Evolutionary conservation across 2,888 invertebrate genomes (phyloP).

Genomic region (Mycalesis mineus): DNA sequence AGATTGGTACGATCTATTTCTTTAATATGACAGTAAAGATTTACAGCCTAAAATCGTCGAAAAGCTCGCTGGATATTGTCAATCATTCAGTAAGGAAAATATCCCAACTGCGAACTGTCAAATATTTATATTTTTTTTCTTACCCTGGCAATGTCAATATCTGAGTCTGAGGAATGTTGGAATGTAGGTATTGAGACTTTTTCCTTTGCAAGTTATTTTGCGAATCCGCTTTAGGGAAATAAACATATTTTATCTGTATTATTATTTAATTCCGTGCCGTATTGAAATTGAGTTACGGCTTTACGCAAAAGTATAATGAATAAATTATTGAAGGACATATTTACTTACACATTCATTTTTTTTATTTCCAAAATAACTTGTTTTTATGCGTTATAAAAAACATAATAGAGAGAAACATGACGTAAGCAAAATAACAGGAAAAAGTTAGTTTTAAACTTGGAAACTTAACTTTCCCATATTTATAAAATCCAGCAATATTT

Average conservation of each 20-base stretch:
- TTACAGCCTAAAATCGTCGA: constrained; percentile 38
- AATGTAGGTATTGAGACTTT: constrained; percentile 55
- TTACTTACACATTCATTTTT: too few relatives aligned
- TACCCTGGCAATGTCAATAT: constrained; percentile 57
- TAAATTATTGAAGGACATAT: not conserved
- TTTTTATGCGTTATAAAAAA: too few relatives aligned
- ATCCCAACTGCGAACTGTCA: constrained; percentile 55
- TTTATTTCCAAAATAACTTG: too few relatives aligned
- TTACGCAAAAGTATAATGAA: constrained; percentile 32
- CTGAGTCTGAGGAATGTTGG: constrained; percentile 43
- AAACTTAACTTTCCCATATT: not conserved
- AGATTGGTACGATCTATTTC: constrained; percentile 24
- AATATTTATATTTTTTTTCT: constrained; percentile 49
- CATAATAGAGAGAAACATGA: too few relatives aligned
- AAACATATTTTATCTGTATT: constrained; percentile 37
- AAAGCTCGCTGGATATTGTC: constrained; percentile 42
- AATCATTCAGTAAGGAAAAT: constrained; percentile 51
- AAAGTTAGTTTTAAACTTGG: not conserved
- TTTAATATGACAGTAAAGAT: constrained; percentile 29
- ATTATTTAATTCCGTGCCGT: constrained; percentile 15
- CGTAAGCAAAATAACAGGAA: not conserved
- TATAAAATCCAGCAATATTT: not conserved
- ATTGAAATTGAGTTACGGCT: constrained; percentile 49
- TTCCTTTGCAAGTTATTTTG: constrained; percentile 47
- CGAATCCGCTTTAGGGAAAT: constrained; percentile 49